These are phyloP conservation scores for Eupithecia dodoneata DNA, from an alignment of 2,888 invertebrate species.

Conservation along the genomic window DNA sequence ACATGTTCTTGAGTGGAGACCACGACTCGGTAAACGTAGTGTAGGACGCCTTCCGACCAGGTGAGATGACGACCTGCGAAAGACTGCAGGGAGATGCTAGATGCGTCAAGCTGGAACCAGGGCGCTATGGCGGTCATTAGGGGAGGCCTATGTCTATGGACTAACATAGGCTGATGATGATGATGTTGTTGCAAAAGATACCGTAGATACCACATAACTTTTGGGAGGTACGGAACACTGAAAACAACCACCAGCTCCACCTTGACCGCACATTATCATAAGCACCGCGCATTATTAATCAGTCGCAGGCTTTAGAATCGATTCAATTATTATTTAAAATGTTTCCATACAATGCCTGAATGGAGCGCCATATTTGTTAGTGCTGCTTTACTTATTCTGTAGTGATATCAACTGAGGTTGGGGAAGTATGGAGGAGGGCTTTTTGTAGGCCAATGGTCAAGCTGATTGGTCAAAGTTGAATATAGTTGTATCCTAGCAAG, in stretches of 20 bases:
- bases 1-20: no score
- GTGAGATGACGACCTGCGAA: no score
- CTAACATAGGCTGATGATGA: no score
- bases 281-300: slow-evolving; percentile 67
- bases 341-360: slow-evolving; percentile 74
- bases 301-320: slow-evolving; percentile 65
- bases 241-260: slow-evolving; percentile 4
- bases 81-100: no score
- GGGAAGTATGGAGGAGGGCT: slow-evolving; percentile 52
- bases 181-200: no score
- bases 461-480: not conserved
- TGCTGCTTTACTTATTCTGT: slow-evolving; percentile 71
- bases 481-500: no score
- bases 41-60: no score
- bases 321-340: slow-evolving; percentile 83
- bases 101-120: no score
- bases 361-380: slow-evolving; percentile 80
- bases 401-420: slow-evolving; percentile 55
- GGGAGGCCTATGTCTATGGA: no score
- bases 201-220: no score
- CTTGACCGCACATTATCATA: slow-evolving; percentile 46
- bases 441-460: not conserved
- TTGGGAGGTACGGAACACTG: slow-evolving; percentile 25
- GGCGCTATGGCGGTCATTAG: no score
- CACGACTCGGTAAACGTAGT: no score